phyloP scores from a whole-genome alignment of 2,888 invertebrate genomes.

The Hyalella azteca region DNA sequence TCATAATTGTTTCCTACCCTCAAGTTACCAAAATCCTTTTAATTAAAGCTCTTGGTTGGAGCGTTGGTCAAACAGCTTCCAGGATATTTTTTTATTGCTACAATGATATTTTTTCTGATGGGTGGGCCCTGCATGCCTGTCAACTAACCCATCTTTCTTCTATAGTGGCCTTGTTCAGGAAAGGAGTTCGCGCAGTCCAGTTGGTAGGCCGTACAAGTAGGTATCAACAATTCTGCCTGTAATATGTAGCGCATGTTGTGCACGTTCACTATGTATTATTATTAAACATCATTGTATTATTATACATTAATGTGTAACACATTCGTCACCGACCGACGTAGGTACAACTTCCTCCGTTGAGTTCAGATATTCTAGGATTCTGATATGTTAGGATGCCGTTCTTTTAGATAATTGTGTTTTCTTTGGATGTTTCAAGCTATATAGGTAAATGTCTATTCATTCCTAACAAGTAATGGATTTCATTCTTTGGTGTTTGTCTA shows the following conservation, averaged over 20 bases:
- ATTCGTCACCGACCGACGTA: background rate
- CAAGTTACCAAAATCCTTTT: too few relatives aligned
- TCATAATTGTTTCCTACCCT: too few relatives aligned
- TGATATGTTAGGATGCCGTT: background rate
- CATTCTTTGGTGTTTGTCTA: too few relatives aligned
- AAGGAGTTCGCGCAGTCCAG: constrained; percentile 99
- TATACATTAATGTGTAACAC: background rate
- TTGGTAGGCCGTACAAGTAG: constrained; percentile 98
- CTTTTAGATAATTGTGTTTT: background rate
- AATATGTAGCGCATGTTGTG: constrained; percentile 10
- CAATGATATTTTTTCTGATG: constrained; percentile 34
- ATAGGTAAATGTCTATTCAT: too few relatives aligned
- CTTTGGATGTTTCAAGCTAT: background rate
- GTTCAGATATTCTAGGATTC: background rate
- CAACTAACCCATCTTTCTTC: constrained; percentile 57
- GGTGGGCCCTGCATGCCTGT: constrained; percentile 39
- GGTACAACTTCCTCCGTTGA: constrained; percentile 19
- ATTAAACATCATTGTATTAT: background rate
- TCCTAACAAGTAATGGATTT: too few relatives aligned
- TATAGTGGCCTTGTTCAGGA: constrained; percentile 99
- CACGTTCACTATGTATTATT: background rate
- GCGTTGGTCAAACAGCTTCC: background rate
- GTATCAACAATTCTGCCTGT: constrained; percentile 64
- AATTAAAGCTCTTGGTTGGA: background rate
- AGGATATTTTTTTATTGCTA: constrained; percentile 10